Percentiles rank a stretch among this genome's conserved stretches.
phyloP scores from a whole-genome alignment of 2,113 vertebrate genomes.

The Pristiophorus japonicus region DNA sequence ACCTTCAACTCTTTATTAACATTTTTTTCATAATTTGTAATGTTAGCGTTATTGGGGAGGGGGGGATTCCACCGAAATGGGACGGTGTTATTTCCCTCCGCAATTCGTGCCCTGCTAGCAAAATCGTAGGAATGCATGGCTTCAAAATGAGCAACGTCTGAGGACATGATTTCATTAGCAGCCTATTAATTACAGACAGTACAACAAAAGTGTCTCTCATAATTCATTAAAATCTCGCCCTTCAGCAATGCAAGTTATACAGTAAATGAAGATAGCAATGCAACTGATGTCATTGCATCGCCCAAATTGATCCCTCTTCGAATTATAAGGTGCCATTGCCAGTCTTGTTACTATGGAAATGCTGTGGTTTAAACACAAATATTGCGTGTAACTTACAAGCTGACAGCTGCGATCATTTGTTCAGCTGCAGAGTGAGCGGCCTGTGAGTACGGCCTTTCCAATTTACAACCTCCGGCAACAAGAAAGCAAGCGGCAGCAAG shows the following conservation, averaged over 20 bases:
- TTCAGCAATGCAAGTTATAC: not conserved
- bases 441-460: not conserved
- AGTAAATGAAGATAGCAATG: not conserved
- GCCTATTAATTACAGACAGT: not conserved
- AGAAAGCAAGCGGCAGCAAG: not conserved
- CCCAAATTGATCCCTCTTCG: not conserved
- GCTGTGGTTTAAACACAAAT: not conserved
- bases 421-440: not conserved
- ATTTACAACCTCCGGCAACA: not conserved
- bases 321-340: conserved; percentile 1
- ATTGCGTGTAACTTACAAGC: not conserved
- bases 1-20: not conserved
- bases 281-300: not conserved
- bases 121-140: not conserved
- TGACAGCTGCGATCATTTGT: not conserved
- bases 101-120: not conserved
- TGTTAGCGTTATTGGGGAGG: not conserved
- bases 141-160: not conserved
- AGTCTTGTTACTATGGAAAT: not conserved
- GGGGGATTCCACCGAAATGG: not conserved
- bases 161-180: not conserved
- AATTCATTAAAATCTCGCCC: not conserved
- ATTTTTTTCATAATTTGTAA: not conserved
- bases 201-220: not conserved
- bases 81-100: not conserved